A percentile compares a stretch with the other conserved stretches of the same genome.
Evolutionary conservation across 2,113 vertebrate genomes (phyloP).

Genomic region (Anseranas semipalmata): DNA sequence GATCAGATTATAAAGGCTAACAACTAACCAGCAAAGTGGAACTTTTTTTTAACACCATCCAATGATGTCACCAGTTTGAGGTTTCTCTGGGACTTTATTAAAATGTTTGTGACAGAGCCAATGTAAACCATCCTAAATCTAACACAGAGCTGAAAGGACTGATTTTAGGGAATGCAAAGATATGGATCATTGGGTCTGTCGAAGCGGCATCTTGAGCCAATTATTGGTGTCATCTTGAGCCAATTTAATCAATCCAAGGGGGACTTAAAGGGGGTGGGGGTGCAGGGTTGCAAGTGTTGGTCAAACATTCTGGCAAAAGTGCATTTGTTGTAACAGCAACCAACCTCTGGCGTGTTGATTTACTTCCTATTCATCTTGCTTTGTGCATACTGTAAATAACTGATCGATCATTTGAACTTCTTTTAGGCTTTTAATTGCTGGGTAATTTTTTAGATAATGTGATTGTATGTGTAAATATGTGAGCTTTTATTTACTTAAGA

Average conservation of each 20-base stretch:
- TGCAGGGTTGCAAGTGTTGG: conserved; percentile 89
- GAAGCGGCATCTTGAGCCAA: conserved; percentile 98
- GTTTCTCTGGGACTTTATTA: conserved; percentile 94
- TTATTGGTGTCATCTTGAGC: conserved; percentile 99
- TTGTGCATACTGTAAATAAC: conserved; percentile 27
- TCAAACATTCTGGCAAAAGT: conserved; percentile 90
- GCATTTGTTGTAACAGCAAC: conserved; percentile 67
- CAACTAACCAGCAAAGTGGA: conserved; percentile 76
- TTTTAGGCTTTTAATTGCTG: conserved; percentile 3
- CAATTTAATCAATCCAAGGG: conserved; percentile 99
- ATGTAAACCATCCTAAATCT: conserved; percentile 98
- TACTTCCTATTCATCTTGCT: conserved; percentile 12
- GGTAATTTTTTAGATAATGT: background rate
- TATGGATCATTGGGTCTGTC: conserved; percentile 96
- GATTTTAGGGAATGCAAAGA: conserved; percentile 92
- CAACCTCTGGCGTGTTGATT: conserved; percentile 27
- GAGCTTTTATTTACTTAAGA: background rate
- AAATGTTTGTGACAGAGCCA: conserved; percentile 96
- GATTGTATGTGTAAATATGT: background rate
- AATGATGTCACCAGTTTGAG: conserved; percentile 94
- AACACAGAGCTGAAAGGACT: conserved; percentile 93
- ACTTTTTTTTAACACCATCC: conserved; percentile 83
- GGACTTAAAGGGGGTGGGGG: conserved; percentile 79
- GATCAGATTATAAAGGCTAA: conserved; percentile 75
- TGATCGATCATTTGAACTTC: background rate